These are phyloP conservation scores for Oryzias dopingdopingensis DNA, from an alignment of 2,797 vertebrate genomes.

Conservation along the genomic window DNA sequence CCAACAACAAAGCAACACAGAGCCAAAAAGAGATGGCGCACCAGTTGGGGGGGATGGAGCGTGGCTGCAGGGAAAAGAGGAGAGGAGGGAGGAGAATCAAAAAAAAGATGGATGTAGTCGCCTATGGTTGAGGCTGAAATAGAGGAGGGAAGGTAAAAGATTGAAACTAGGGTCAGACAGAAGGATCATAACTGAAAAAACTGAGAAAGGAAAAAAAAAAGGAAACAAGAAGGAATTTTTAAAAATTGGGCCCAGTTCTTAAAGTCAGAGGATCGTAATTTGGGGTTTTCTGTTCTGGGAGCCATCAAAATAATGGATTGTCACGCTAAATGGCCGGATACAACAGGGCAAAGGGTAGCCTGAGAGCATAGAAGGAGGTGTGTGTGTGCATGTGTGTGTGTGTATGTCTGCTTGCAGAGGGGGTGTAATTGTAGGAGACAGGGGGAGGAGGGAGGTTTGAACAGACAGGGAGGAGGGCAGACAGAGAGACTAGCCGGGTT, in stretches of 20 bases:
- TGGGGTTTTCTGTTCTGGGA: conserved; percentile 52
- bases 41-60: conserved; percentile 27
- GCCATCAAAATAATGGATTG: conserved; percentile 73
- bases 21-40: conserved; percentile 44
- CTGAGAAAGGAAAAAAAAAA: conserved; percentile 5
- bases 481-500: conserved; percentile 45
- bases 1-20: conserved; percentile 56
- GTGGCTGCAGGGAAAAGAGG: conserved; percentile 25
- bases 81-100: not conserved
- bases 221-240: conserved; percentile 1
- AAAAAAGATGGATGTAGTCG: not conserved
- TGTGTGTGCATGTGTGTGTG: conserved; percentile 49
- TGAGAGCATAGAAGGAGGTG: conserved; percentile 33
- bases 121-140: conserved; percentile 3
- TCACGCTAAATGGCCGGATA: conserved; percentile 73
- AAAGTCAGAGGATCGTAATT: conserved; percentile 55
- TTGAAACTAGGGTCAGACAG: not conserved
- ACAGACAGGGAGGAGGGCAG: conserved; percentile 44
- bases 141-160: not conserved
- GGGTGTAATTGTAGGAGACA: conserved; percentile 59
- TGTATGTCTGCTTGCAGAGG: conserved; percentile 27
- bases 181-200: not conserved
- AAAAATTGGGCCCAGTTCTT: conserved; percentile 38
- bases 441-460: conserved; percentile 34
- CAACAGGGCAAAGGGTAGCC: conserved; percentile 65